Conservation (phyloP, 2,113 vertebrate genomes). For the Saguinus imperator region DNA sequence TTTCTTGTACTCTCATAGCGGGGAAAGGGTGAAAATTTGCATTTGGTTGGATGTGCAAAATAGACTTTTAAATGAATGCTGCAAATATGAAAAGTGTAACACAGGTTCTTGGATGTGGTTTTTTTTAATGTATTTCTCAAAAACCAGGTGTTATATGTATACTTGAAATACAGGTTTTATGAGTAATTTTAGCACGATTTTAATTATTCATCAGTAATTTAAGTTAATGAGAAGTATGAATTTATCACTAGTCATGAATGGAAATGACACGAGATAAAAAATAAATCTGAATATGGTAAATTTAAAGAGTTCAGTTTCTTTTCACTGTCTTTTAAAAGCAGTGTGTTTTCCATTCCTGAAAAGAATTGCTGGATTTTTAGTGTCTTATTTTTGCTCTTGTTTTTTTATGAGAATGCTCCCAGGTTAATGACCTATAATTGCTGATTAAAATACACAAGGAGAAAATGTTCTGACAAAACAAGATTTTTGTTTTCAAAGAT, state of each 20-base stretch:
- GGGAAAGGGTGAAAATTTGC: slow-evolving; percentile 77
- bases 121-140: slow-evolving; percentile 6
- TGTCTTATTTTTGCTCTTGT: background rate
- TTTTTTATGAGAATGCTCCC: slow-evolving; percentile 3
- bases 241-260: slow-evolving; percentile 61
- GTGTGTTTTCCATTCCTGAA: slow-evolving; percentile 64
- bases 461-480: slow-evolving; percentile 61
- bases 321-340: slow-evolving; percentile 52
- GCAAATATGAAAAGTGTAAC: background rate
- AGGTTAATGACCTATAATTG: slow-evolving; percentile 48
- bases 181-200: slow-evolving; percentile 54
- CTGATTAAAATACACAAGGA: slow-evolving; percentile 61
- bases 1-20: slow-evolving; percentile 42
- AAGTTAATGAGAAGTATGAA: slow-evolving; percentile 78
- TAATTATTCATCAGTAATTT: slow-evolving; percentile 76
- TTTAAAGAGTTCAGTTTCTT: background rate
- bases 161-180: slow-evolving; percentile 37
- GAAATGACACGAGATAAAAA: slow-evolving; percentile 60
- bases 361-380: slow-evolving; percentile 67
- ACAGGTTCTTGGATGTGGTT: background rate
- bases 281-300: slow-evolving; percentile 50
- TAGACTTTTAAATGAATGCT: slow-evolving; percentile 41
- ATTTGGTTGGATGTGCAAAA: slow-evolving; percentile 57
- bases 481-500: slow-evolving; percentile 42
- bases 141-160: background rate